Evolutionary conservation across 37 sponge, comb jelly and placozoan genomes (phyloP), one percentile per base, ranked within the genome.

Genomic region (Cliona cf. orientalis): DNA sequence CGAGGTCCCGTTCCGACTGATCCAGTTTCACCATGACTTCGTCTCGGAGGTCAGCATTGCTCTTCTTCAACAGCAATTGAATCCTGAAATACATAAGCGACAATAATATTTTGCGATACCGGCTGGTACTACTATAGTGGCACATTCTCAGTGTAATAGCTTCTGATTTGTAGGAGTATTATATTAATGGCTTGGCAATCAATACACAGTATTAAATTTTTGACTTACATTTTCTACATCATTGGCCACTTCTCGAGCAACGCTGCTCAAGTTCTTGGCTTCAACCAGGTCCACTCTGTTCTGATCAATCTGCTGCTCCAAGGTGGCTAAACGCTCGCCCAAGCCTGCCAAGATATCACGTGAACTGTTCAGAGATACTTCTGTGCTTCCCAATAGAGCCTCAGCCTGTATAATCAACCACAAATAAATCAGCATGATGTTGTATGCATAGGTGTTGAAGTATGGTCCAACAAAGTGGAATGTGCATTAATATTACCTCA

Each of bases 1-100:
- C 35, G 3, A 84, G 77, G 14, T 75, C 58, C 36, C 76, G 42
- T 29, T 56, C 42, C 3, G 85, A 74, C 59, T 17, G n/a, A 25
- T 37, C 28, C 36, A 68, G 32, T 68, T 35, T 75, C 59, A 4
- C 32, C 41, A 36, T 2, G 31, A 39, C 42, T 23, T 69, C 81
- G 11, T 53, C 7, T 4, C n/a, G 17, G 12, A 80, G 41, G 7
- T 4, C 41, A 0, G 21, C 60, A 39, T 58, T n/a, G 39, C 31
- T 70, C 32, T 25, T 34, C 68, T 44, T 80, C 81, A 21, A 46
- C 57, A 25, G 31, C 33, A 5, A 17, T 21, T 26, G 58, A 25
- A 59, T 75, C 76, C 60, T 59, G 46, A 2, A 61, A 25, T 6
- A 61, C 28, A 61, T n/a, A 61, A 61, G 22, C 22, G 12, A 25